Percentiles rank a stretch among this genome's conserved stretches.
Evolutionary conservation across 2,113 vertebrate genomes (phyloP).

Genomic region (Rhinolophus sinicus): DNA sequence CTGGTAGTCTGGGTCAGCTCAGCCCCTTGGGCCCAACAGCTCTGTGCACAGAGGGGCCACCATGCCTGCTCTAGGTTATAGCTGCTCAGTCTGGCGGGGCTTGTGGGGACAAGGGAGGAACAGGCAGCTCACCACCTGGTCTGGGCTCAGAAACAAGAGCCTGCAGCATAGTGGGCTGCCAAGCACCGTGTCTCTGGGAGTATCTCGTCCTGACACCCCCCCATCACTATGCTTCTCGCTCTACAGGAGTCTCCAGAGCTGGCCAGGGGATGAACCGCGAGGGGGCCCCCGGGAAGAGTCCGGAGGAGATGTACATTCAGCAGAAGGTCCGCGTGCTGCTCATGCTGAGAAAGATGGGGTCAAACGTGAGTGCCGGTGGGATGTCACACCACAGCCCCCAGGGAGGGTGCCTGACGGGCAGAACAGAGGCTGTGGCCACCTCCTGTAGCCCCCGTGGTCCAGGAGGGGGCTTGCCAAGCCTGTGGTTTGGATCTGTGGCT

Average conservation of each 20-base stretch:
- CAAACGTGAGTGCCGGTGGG: constrained; percentile 91
- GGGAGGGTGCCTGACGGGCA: neutral
- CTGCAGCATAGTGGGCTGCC: neutral
- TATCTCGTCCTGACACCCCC: rapidly evolving
- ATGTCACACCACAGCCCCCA: neutral
- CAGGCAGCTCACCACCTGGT: rapidly evolving
- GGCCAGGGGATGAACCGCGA: constrained; percentile 98
- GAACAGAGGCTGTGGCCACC: neutral
- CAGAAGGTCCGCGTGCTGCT: constrained; percentile 99
- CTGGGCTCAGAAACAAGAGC: neutral
- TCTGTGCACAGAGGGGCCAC: neutral
- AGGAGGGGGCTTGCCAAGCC: too few relatives aligned
- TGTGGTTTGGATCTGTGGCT: neutral
- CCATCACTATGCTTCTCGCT: rapidly evolving
- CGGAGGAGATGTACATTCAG: constrained; percentile 99
- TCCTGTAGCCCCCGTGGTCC: rapidly evolving
- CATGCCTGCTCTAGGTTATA: neutral
- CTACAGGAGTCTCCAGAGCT: constrained; percentile 89
- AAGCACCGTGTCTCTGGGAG: neutral
- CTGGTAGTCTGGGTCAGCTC: neutral
- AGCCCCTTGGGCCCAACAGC: neutral
- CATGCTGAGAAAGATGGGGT: constrained; percentile 99
- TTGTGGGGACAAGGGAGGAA: neutral
- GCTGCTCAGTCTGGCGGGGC: neutral
- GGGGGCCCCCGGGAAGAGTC: constrained; percentile 97